Evolutionary conservation across 1,140 invertebrate genomes (phyloP).

Genomic region (Temnothorax curvispinosus): DNA sequence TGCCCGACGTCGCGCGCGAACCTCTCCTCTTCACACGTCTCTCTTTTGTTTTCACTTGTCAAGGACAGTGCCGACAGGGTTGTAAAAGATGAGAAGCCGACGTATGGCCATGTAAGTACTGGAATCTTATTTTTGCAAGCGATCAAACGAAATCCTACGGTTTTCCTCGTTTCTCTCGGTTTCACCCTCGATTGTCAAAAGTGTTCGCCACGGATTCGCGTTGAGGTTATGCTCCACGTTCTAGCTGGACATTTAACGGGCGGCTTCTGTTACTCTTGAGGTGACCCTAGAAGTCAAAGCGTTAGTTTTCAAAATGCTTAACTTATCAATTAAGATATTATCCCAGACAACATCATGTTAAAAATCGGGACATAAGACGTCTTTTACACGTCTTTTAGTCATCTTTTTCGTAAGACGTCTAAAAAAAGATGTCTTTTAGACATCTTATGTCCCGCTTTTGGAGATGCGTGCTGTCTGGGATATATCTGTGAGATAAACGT

Average conservation of each 20-base stretch:
- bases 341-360: too few relatives aligned
- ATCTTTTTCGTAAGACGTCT: too few relatives aligned
- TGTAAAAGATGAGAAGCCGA: not conserved
- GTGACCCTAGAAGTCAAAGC: not conserved
- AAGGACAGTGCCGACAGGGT: not conserved
- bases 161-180: not conserved
- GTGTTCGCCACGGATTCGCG: not conserved
- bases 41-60: not conserved
- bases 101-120: not conserved
- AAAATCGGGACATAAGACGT: too few relatives aligned
- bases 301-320: too few relatives aligned
- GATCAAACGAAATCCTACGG: not conserved
- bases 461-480: too few relatives aligned
- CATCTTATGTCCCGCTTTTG: too few relatives aligned
- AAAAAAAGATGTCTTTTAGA: too few relatives aligned
- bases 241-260: not conserved
- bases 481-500: too few relatives aligned
- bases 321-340: too few relatives aligned
- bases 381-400: too few relatives aligned
- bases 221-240: not conserved
- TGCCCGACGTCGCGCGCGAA: too few relatives aligned
- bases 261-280: not conserved
- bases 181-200: not conserved
- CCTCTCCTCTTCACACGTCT: not conserved
- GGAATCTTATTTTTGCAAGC: not conserved